Percentiles rank a stretch among this genome's conserved stretches.
Conservation (phyloP, 1,140 invertebrate species). For the Neodiprion virginianus region DNA sequence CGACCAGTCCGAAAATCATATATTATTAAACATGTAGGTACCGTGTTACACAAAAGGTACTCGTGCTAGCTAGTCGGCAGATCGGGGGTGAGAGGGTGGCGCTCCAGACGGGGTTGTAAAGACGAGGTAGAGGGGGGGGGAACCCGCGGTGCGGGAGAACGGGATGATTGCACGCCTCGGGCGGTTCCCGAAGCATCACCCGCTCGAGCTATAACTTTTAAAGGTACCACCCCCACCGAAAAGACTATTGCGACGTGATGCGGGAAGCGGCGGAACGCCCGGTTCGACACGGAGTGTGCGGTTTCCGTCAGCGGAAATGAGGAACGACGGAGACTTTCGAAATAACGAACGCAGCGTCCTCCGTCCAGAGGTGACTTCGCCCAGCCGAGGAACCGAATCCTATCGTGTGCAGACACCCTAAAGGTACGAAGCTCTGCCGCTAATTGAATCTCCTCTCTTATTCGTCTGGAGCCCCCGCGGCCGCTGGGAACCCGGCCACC, state of each 20-base stretch:
- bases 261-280: no score
- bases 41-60: conserved; percentile 11
- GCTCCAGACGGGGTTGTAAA: conserved; percentile 8
- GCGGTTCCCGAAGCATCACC: conserved; percentile 39
- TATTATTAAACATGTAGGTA: conserved; percentile 35
- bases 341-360: neutral
- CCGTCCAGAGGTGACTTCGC: neutral
- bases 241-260: neutral
- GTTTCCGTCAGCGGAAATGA: no score
- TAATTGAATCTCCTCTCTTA: conserved; percentile 61
- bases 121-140: conserved; percentile 11
- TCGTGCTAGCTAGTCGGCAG: neutral
- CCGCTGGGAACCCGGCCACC: conserved; percentile 59
- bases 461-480: conserved; percentile 57
- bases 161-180: conserved; percentile 46
- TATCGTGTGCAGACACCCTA: conserved; percentile 57
- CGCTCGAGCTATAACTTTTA: conserved; percentile 17
- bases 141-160: conserved; percentile 30
- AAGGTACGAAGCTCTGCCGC: conserved; percentile 60
- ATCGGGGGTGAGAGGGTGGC: neutral
- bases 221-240: neutral
- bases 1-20: conserved; percentile 42
- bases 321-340: no score
- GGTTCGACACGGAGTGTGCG: no score
- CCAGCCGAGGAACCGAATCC: neutral